Evolutionary conservation across 2,797 vertebrate genomes (phyloP).

Genomic region (Notoglanidium macrostoma): DNA sequence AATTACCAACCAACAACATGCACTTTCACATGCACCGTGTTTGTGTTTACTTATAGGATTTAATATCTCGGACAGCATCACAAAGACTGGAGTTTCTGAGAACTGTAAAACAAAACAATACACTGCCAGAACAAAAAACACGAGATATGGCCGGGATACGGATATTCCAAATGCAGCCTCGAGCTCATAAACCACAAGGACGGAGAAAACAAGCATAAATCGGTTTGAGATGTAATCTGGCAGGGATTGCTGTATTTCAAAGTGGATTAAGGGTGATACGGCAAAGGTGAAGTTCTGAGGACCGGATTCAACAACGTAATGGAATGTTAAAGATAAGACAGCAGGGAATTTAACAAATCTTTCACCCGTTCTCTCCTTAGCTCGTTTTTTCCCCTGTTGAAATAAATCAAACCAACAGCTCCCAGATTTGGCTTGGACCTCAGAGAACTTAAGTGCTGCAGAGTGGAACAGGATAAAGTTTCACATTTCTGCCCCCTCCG

Average conservation of each 20-base stretch:
- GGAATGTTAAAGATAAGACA: constrained; percentile 52
- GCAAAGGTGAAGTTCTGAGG: constrained; percentile 27
- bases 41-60: constrained; percentile 15
- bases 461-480: constrained; percentile 40
- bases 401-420: constrained; percentile 38
- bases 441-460: constrained; percentile 39
- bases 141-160: constrained; percentile 22
- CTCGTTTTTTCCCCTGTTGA: background rate
- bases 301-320: constrained; percentile 17
- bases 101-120: constrained; percentile 32
- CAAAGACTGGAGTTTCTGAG: constrained; percentile 36
- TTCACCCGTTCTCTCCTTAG: constrained; percentile 1
- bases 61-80: constrained; percentile 8
- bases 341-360: constrained; percentile 39
- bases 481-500: constrained; percentile 44
- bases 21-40: background rate
- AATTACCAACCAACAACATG: constrained; percentile 4
- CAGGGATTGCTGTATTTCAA: constrained; percentile 46
- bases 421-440: constrained; percentile 30
- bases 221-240: constrained; percentile 44
- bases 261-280: constrained; percentile 32
- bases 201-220: constrained; percentile 49
- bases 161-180: constrained; percentile 25
- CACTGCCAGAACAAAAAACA: constrained; percentile 36
- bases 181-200: constrained; percentile 49